These are phyloP conservation scores for Ophiodon elongatus DNA, from an alignment of 2,113 vertebrate genomes.

Conservation along the genomic window DNA sequence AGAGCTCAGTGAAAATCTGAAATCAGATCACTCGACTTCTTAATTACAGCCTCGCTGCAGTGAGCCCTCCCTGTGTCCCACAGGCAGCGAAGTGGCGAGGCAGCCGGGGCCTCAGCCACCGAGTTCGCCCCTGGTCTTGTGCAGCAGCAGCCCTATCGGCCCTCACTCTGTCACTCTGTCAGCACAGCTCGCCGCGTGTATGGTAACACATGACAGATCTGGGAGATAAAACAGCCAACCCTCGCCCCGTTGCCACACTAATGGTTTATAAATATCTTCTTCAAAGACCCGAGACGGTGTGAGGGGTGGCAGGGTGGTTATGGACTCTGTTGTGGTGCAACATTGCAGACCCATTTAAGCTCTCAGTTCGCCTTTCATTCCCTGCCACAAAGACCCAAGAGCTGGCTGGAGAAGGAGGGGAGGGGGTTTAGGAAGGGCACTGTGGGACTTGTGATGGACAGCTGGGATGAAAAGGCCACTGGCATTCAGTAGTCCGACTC, in stretches of 20 bases:
- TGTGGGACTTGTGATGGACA: slow-evolving; percentile 68
- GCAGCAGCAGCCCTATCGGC: slow-evolving; percentile 35
- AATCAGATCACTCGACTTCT: slow-evolving; percentile 79
- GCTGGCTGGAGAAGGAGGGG: slow-evolving; percentile 14
- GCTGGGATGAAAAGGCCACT: slow-evolving; percentile 63
- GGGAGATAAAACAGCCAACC: slow-evolving; percentile 74
- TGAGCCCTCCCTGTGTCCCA: slow-evolving; percentile 59
- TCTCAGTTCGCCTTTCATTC: slow-evolving; percentile 68
- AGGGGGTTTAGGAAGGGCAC: slow-evolving; percentile 7
- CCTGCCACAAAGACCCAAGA: slow-evolving; percentile 58
- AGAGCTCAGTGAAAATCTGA: slow-evolving; percentile 70
- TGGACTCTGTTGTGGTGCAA: slow-evolving; percentile 65
- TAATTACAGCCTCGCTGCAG: slow-evolving; percentile 74
- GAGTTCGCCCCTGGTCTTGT: slow-evolving; percentile 28
- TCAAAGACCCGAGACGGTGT: slow-evolving; percentile 70
- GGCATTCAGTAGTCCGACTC: slow-evolving; percentile 28
- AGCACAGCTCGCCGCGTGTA: slow-evolving; percentile 43
- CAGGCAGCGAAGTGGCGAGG: slow-evolving; percentile 40
- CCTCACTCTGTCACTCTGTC: slow-evolving; percentile 65
- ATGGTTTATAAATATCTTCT: slow-evolving; percentile 84
- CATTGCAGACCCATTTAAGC: slow-evolving; percentile 74
- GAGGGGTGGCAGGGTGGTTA: slow-evolving; percentile 62
- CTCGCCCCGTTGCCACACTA: slow-evolving; percentile 69
- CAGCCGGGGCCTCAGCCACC: neutral
- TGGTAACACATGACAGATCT: slow-evolving; percentile 73